A percentile compares a stretch with the other conserved stretches of the same genome.
These are phyloP conservation scores for Scolopax bukidnonensis DNA, from an alignment of 2,797 vertebrate genomes.

Conservation along the genomic window DNA sequence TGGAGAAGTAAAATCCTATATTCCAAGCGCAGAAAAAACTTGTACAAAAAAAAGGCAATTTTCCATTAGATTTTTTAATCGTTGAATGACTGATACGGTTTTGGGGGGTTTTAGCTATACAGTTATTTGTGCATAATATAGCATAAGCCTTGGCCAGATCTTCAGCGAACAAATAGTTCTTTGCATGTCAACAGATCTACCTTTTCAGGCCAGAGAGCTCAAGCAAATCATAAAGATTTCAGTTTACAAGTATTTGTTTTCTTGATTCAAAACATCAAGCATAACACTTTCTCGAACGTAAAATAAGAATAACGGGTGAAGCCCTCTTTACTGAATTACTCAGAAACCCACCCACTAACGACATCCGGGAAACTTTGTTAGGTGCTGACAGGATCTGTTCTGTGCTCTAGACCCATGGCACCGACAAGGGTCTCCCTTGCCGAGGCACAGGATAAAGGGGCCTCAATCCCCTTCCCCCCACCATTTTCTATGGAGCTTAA, in stretches of 20 bases:
- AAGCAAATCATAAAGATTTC: neutral
- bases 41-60: neutral
- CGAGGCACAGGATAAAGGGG: neutral
- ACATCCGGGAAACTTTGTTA: neutral
- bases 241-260: neutral
- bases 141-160: neutral
- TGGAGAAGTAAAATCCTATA: neutral
- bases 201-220: neutral
- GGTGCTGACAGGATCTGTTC: neutral
- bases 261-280: neutral
- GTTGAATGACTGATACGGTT: neutral
- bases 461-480: neutral
- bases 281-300: neutral
- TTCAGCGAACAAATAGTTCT: neutral
- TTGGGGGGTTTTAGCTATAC: accelerated
- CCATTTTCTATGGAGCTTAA: accelerated
- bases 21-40: neutral
- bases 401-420: neutral
- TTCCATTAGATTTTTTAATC: neutral
- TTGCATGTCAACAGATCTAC: neutral
- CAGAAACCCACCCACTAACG: neutral
- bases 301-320: neutral
- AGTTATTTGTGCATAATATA: neutral
- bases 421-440: neutral
- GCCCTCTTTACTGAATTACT: neutral